Evolutionary conservation across 2,113 vertebrate species (phyloP), one percentile per base, ranked within the genome.

Genomic region (Petaurus breviceps): DNA sequence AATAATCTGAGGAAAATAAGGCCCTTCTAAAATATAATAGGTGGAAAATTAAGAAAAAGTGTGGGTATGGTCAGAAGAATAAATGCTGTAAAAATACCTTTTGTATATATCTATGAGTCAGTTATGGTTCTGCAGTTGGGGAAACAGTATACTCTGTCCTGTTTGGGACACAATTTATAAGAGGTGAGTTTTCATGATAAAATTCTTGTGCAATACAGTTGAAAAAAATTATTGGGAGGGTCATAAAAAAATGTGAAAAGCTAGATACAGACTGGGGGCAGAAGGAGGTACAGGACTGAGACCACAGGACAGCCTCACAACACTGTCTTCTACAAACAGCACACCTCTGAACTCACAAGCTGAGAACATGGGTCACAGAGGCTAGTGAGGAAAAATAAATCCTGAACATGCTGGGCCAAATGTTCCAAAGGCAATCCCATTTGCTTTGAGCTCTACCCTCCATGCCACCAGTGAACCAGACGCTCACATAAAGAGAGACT

Each of bases 41-140:
- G 7, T 91, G 43, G 28, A 93, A 94, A 51, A 94, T 3, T n/a
- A 68, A 93, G 84, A 90, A 94, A 96, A 97, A 61, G 25, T 91
- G 8, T 16, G 94, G 55, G 51, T 54, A 93, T 47, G 51, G 10
- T 92, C 47, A 96, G 95, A 97, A 96, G 19, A 96, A 23, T 84
- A 49, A 94, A 51, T 89, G 51, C 31, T 97, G 95, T 89, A 97
- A 53, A 68, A 68, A 68, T 68, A n/a, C 61, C 14, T 77, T 77
- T 77, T 77, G 4, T 14, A n/a, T 77, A 77, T n/a, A 77, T 77
- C 61, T 77, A 14, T 68, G 61, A 77, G 31, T 68, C 31, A n/a
- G 61, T 77, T 77, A n/a, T 77, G 37, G 61, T 77, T 77, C 61
- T 77, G 37, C 37, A n/a, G 3, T 77, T 16, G 1, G 14, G 37